Evolutionary conservation across 1,140 invertebrate genomes (phyloP).

Genomic region (Venturia canescens): DNA sequence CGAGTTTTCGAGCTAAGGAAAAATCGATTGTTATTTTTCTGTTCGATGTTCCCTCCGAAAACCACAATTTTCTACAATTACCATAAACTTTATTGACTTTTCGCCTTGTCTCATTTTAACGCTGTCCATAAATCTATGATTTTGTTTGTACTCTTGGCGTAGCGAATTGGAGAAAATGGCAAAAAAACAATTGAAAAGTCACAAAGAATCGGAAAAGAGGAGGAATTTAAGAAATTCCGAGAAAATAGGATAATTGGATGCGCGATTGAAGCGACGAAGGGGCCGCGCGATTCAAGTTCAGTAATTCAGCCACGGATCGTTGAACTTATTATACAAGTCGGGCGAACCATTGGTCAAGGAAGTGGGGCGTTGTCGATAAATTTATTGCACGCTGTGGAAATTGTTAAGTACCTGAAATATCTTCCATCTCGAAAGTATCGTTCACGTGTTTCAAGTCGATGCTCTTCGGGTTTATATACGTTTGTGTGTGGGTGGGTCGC

Average conservation of each 20-base stretch:
- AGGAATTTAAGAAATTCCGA: too few species aligned
- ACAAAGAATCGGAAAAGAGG: not conserved
- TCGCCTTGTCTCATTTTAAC: too few species aligned
- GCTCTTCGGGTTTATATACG: not conserved
- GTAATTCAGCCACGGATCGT: conserved; percentile 15
- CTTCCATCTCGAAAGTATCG: not conserved
- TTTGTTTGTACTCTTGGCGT: too few species aligned
- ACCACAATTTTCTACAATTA: too few species aligned
- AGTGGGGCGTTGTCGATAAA: conserved; percentile 15
- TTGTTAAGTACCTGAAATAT: conserved; percentile 29
- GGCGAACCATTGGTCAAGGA: conserved; percentile 9
- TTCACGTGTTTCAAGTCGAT: conserved; percentile 3
- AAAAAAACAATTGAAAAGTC: not conserved
- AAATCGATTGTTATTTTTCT: too few species aligned
- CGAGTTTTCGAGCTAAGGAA: too few species aligned
- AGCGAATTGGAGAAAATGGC: too few species aligned
- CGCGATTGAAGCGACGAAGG: not conserved
- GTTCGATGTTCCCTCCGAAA: too few species aligned
- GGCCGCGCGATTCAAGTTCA: not conserved
- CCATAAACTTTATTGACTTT: too few species aligned
- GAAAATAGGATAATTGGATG: not conserved
- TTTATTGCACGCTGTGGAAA: conserved; percentile 26
- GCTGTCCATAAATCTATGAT: too few species aligned
- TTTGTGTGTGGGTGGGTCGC: too few species aligned
- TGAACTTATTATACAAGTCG: conserved; percentile 36